Percentiles rank a stretch among this genome's conserved stretches.
These are phyloP conservation scores for Choristoneura fumiferana DNA, from an alignment of 1,140 invertebrate species.

Conservation along the genomic window DNA sequence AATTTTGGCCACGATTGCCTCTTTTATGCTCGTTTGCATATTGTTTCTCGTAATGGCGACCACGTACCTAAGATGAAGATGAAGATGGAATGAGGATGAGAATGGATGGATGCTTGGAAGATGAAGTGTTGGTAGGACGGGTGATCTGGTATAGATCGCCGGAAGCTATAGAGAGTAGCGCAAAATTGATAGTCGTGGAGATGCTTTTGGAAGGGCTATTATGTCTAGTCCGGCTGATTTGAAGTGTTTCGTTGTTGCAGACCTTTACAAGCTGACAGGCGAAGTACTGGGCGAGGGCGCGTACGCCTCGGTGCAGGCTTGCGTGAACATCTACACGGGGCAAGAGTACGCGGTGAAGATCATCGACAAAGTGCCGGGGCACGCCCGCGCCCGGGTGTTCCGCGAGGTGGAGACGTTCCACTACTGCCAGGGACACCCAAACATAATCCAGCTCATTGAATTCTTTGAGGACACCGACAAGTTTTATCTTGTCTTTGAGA, in stretches of 20 bases:
- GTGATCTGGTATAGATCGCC: too few species aligned
- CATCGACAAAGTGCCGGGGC: conserved; percentile 96
- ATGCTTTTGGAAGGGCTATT: too few species aligned
- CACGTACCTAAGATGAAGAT: too few species aligned
- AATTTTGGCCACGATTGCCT: too few species aligned
- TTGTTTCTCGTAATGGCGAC: too few species aligned
- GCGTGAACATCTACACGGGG: conserved; percentile 93
- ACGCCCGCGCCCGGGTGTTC: conserved; percentile 95
- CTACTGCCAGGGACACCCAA: conserved; percentile 96
- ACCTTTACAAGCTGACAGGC: conserved; percentile 96
- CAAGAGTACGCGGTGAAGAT: conserved; percentile 98
- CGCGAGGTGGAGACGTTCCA: conserved; percentile 99
- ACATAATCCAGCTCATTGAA: conserved; percentile 98
- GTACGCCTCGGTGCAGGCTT: conserved; percentile 97
- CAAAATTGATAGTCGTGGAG: too few species aligned
- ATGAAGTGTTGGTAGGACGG: too few species aligned
- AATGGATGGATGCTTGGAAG: too few species aligned
- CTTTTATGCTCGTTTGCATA: too few species aligned
- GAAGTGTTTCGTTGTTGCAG: conserved; percentile 72
- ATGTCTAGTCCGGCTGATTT: too few species aligned
- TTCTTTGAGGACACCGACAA: conserved; percentile 98
- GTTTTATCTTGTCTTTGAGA: conserved; percentile 99
- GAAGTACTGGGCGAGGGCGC: conserved; percentile 97
- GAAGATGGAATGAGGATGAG: too few species aligned
- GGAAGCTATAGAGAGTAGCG: too few species aligned